These are phyloP conservation scores for Drosophila elegans DNA, from an alignment of 1,140 invertebrate genomes.

Conservation along the genomic window DNA sequence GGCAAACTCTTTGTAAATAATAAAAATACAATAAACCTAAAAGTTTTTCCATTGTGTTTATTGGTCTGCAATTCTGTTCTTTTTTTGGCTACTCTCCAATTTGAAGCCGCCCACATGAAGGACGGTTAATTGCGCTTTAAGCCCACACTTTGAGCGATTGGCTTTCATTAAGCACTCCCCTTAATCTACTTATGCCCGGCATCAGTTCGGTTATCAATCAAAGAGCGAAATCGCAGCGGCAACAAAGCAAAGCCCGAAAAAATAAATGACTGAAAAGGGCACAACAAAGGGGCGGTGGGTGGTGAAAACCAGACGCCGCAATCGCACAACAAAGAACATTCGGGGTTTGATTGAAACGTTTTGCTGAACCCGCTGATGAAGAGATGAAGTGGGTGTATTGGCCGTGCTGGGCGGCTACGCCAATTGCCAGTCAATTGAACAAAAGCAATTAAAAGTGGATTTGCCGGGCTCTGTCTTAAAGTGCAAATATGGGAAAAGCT, in stretches of 20 bases:
- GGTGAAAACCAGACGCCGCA: conserved; percentile 22
- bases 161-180: conserved; percentile 68
- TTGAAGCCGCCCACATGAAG: conserved; percentile 19
- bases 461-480: conserved; percentile 65
- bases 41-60: too few species aligned
- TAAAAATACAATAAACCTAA: background rate
- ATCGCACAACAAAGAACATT: conserved; percentile 60
- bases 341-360: conserved; percentile 62
- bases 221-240: conserved; percentile 50
- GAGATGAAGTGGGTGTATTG: conserved; percentile 23
- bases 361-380: conserved; percentile 31
- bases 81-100: conserved; percentile 2
- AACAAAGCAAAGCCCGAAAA: conserved; percentile 51
- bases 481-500: conserved; percentile 73
- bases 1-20: background rate
- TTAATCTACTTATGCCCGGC: conserved; percentile 73
- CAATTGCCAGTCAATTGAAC: conserved; percentile 83
- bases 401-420: conserved; percentile 20
- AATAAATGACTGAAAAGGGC: conserved; percentile 31
- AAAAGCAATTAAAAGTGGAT: conserved; percentile 85
- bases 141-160: conserved; percentile 72
- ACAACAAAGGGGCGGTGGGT: conserved; percentile 2
- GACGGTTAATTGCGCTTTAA: conserved; percentile 50
- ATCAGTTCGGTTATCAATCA: conserved; percentile 72
- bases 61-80: too few species aligned